phyloP scores from a whole-genome alignment of 2,113 vertebrate genomes.

The Perca schrenkii region DNA sequence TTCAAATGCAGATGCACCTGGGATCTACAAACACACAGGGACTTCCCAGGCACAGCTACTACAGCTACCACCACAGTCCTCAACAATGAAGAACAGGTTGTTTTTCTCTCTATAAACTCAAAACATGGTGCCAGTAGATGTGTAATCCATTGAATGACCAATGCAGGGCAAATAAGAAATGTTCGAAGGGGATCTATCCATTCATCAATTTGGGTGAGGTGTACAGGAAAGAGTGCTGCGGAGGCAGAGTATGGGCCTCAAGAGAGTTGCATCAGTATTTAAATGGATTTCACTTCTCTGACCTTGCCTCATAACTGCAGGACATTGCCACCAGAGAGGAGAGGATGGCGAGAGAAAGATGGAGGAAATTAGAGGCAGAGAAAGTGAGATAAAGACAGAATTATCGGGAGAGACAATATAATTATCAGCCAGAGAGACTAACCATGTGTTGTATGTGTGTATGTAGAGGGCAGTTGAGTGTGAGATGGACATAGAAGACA shows the following conservation, averaged over 20 bases:
- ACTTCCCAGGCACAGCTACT: slow-evolving; percentile 54
- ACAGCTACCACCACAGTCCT: slow-evolving; percentile 27
- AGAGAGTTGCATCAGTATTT: slow-evolving; percentile 81
- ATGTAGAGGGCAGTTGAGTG: slow-evolving; percentile 21
- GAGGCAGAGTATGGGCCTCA: slow-evolving; percentile 65
- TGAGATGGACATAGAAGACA: slow-evolving; percentile 17
- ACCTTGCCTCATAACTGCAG: slow-evolving; percentile 83
- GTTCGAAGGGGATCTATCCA: slow-evolving; percentile 50
- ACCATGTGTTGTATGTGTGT: slow-evolving; percentile 8
- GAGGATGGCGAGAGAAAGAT: slow-evolving; percentile 55
- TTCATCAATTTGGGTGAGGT: slow-evolving; percentile 69
- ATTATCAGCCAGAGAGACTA: slow-evolving; percentile 41
- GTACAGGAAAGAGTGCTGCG: slow-evolving; percentile 60
- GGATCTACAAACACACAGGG: slow-evolving; percentile 73
- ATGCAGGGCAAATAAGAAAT: slow-evolving; percentile 63
- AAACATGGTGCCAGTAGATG: slow-evolving; percentile 48
- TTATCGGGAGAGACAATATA: slow-evolving; percentile 59
- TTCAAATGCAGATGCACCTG: slow-evolving; percentile 79
- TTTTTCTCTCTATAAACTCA: slow-evolving; percentile 59
- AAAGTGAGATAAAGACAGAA: slow-evolving; percentile 64
- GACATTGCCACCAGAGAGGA: slow-evolving; percentile 80
- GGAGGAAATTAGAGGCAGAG: slow-evolving; percentile 69
- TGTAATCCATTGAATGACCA: slow-evolving; percentile 58
- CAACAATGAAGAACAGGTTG: slow-evolving; percentile 73
- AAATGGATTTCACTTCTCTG: slow-evolving; percentile 81